Evolutionary conservation across 2,888 invertebrate genomes (phyloP).

Genomic region (Hoplodrina ambigua): DNA sequence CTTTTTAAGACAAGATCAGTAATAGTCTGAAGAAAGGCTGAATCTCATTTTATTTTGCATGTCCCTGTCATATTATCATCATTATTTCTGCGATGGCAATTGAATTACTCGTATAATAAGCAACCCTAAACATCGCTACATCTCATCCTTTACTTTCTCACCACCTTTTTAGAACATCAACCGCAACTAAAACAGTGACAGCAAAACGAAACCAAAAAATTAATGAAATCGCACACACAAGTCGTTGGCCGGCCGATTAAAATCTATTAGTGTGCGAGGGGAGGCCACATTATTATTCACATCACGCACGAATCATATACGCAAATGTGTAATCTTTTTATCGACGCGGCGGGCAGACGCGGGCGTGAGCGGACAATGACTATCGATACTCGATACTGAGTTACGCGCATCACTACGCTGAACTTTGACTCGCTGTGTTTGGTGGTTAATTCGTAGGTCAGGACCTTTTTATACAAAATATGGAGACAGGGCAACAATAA

Average conservation of each 20-base stretch:
- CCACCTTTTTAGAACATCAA: slow-evolving; percentile 7
- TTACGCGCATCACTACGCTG: slow-evolving; percentile 71
- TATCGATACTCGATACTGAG: slow-evolving; percentile 75
- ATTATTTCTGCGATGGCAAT: too few species aligned
- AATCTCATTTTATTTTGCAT: neutral
- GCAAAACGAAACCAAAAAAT: slow-evolving; percentile 64
- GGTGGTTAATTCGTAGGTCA: slow-evolving; percentile 3
- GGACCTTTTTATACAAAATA: neutral
- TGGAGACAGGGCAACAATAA: neutral
- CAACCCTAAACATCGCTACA: neutral
- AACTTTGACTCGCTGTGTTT: slow-evolving; percentile 12
- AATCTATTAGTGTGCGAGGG: slow-evolving; percentile 86
- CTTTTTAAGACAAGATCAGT: slow-evolving; percentile 1
- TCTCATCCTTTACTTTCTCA: slow-evolving; percentile 4
- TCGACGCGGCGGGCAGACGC: slow-evolving; percentile 76
- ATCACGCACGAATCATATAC: slow-evolving; percentile 87
- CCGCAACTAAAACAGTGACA: slow-evolving; percentile 43
- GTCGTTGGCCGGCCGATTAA: slow-evolving; percentile 82
- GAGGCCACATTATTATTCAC: slow-evolving; percentile 86
- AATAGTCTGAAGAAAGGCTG: neutral
- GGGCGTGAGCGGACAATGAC: slow-evolving; percentile 75
- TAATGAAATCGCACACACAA: slow-evolving; percentile 71
- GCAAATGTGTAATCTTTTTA: slow-evolving; percentile 89
- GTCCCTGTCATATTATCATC: too few species aligned
- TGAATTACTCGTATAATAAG: neutral